Conservation (phyloP, 1,140 invertebrate genomes). For the Cyclargus thomasi region DNA sequence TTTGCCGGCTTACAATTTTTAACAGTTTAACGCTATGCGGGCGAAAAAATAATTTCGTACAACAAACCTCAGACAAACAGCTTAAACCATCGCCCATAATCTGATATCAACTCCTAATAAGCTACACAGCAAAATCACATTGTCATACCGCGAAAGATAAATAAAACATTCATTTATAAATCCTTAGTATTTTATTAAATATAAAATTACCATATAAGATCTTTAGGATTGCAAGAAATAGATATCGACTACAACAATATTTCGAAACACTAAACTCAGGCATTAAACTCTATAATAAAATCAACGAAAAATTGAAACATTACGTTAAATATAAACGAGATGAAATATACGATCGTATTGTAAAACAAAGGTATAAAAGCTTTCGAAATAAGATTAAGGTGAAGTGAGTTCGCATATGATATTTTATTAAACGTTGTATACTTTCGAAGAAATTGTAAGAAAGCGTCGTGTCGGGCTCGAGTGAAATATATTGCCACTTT, state of each 20-base stretch:
- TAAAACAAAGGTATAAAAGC: conserved; percentile 12
- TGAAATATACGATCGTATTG: not conserved
- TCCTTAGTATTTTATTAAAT: conserved; percentile 63
- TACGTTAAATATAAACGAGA: conserved; percentile 5
- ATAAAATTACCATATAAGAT: conserved; percentile 60
- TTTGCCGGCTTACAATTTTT: conserved; percentile 1
- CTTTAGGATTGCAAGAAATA: conserved; percentile 49
- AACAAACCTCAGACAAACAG: not conserved
- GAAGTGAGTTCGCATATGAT: not conserved
- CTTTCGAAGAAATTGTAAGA: not conserved
- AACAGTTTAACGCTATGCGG: not conserved
- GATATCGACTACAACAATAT: conserved; percentile 52
- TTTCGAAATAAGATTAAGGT: not conserved
- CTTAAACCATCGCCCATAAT: not conserved
- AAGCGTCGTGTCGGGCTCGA: not conserved
- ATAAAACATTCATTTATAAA: conserved; percentile 36
- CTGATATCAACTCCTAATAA: too few relatives aligned
- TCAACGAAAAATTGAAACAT: conserved; percentile 50
- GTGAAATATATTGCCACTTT: not conserved
- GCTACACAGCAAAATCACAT: not conserved
- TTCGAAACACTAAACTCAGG: conserved; percentile 29
- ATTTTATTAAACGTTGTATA: not conserved
- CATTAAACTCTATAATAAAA: conserved; percentile 68
- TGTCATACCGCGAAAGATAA: not conserved
- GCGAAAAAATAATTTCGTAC: not conserved